Evolutionary conservation across 2,888 invertebrate genomes (phyloP).

Genomic region (Sminthurides aquaticus): DNA sequence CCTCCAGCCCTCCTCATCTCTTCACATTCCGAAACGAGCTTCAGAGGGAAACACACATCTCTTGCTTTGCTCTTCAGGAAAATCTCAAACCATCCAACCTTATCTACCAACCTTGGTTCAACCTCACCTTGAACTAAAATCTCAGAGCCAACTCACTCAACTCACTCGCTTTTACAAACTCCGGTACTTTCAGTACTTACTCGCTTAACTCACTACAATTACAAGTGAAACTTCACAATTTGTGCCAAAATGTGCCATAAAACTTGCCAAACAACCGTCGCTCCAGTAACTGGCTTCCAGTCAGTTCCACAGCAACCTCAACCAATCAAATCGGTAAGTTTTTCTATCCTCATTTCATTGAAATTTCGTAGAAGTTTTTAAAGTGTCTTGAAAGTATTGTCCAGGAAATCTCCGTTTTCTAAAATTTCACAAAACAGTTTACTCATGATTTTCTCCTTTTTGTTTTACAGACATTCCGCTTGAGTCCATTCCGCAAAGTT

Average conservation of each 20-base stretch:
- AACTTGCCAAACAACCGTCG: no score
- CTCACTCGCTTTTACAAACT: no score
- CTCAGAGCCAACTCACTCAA: no score
- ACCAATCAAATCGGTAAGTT: neutral
- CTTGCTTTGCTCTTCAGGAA: neutral
- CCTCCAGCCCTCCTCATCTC: neutral
- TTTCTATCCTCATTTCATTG: neutral
- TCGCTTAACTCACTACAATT: no score
- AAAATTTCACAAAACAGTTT: neutral
- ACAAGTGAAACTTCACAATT: no score
- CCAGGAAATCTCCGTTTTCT: neutral
- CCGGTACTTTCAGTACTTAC: no score
- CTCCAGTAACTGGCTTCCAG: no score
- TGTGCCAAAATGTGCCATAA: no score
- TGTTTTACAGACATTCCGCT: slow-evolving; percentile 33
- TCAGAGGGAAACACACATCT: neutral
- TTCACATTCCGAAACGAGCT: neutral
- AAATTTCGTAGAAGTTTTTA: neutral
- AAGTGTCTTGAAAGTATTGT: neutral
- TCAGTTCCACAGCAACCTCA: no score
- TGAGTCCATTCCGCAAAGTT: slow-evolving; percentile 40
- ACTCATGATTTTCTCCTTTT: neutral
- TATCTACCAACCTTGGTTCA: no score
- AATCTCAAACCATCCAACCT: neutral
- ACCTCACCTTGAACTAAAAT: no score